phyloP scores from a whole-genome alignment of 2,113 vertebrate genomes.

The Petaurus breviceps region DNA sequence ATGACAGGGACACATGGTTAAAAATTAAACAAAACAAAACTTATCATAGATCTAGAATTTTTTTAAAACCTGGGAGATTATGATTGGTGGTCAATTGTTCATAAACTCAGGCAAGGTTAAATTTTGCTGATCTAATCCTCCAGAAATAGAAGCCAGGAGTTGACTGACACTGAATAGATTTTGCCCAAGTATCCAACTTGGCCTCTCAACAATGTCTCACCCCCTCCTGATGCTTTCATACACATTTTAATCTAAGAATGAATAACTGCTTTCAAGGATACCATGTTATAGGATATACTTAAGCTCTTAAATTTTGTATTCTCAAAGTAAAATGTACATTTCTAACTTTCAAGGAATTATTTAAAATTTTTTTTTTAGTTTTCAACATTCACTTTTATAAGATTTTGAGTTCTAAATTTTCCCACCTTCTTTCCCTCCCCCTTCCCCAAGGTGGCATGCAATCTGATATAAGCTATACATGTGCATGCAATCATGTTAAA shows the following conservation, averaged over 20 bases:
- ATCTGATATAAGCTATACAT: too few species aligned
- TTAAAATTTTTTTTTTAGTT: too few species aligned
- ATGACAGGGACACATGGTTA: not conserved
- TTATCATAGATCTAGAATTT: not conserved
- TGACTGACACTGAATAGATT: not conserved
- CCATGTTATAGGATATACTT: not conserved
- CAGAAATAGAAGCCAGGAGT: not conserved
- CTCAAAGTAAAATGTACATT: not conserved
- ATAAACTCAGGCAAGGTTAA: not conserved
- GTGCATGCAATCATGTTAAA: too few species aligned
- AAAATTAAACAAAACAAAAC: not conserved
- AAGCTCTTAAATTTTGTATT: not conserved
- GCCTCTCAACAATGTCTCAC: not conserved
- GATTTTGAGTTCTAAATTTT: too few species aligned
- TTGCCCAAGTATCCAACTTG: not conserved
- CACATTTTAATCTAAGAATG: not conserved
- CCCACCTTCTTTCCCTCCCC: too few species aligned
- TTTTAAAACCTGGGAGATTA: not conserved
- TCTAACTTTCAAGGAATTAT: not conserved
- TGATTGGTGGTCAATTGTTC: not conserved
- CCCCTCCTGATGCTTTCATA: not conserved
- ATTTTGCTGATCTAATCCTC: not conserved
- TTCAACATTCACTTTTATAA: too few species aligned
- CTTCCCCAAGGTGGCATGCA: too few species aligned
- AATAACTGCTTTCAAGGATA: not conserved